Base-by-base conservation (phyloP, 2,113 vertebrate species). In the Alaudala cheleensis region DNA sequence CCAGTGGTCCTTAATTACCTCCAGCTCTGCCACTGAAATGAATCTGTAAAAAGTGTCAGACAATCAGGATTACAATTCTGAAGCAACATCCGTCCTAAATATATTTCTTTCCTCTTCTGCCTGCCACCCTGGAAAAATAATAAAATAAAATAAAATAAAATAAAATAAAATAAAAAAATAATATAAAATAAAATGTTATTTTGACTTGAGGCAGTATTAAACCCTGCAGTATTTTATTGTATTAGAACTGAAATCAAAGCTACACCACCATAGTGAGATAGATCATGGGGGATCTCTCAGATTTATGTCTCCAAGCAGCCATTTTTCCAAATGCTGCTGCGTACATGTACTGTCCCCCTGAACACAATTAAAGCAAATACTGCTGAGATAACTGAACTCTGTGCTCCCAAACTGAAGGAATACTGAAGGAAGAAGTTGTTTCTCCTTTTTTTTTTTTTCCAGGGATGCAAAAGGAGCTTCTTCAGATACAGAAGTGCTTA, bases 291-390 rank as follows among this genome's bases (percentile, higher is more conserved):
- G 33, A 18, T 37, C 4, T 76, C 37, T 58, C 51, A 90, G 39
- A 58, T 83, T 69, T 80, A 61, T 54, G 33, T 39, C 64, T 95
- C 34, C 6, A 33, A 90, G 86, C 76, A 90, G 96, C 88, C 92
- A 88, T 96, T 90, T 92, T 93, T 74, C 47, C 51, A 66, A 81
- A 70, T 37, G 51, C 71, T 92, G 88, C 79, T 80, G 60, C 22
- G 14, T 31, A 34, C 26, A 57, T 6, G 7, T 17, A 24, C 33
- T 73, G 21, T 19, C 42, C n/a, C 78, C 66, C 86, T 56, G 37
- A 62, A 37, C 2, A 23, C 14, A 53, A 45, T 64, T 76, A 91
- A 49, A 90, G n/a, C 33, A 53, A 73, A 66, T 37, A 28, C 18
- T 45, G 28, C 66, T 39, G 16, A 39, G 16, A 69, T 72, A 71